Evolutionary conservation across 2,888 invertebrate genomes (phyloP).

Genomic region (Fragum fragum): DNA sequence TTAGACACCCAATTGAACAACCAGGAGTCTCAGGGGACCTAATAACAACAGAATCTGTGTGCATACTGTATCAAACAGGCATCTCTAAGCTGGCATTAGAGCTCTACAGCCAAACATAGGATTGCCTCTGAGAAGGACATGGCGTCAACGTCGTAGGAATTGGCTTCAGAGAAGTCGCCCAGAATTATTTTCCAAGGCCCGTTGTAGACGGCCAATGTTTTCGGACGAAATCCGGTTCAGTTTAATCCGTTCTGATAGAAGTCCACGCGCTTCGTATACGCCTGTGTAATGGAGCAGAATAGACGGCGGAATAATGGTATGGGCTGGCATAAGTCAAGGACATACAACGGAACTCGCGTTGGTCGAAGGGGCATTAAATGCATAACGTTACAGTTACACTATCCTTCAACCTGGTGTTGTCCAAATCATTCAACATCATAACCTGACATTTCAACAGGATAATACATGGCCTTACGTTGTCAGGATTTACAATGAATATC

Average conservation of each 20-base stretch:
- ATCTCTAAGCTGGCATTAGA: too few relatives aligned
- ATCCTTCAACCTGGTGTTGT: not conserved
- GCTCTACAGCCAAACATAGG: not conserved
- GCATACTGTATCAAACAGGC: too few relatives aligned
- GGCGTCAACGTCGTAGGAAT: not conserved
- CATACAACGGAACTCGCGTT: slow-evolving; percentile 20
- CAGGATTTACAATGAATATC: slow-evolving; percentile 3
- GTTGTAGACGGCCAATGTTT: slow-evolving; percentile 39
- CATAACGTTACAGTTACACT: not conserved
- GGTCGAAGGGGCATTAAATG: slow-evolving; percentile 33
- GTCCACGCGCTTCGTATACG: slow-evolving; percentile 36
- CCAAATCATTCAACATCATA: not conserved
- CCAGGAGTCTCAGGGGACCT: too few relatives aligned
- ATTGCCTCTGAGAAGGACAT: not conserved
- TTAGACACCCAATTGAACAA: too few relatives aligned
- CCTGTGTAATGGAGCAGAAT: slow-evolving; percentile 13
- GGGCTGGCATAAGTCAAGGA: slow-evolving; percentile 33
- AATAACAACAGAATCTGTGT: too few relatives aligned
- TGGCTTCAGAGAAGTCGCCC: slow-evolving; percentile 18
- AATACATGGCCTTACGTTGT: slow-evolving; percentile 11
- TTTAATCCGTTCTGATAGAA: slow-evolving; percentile 28
- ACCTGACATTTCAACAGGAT: slow-evolving; percentile 7
- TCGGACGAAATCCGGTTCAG: slow-evolving; percentile 41
- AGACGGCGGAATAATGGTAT: slow-evolving; percentile 39
- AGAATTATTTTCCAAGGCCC: not conserved